These are phyloP conservation scores for Cranoglanis bouderius DNA, from an alignment of 2,113 vertebrate genomes.

Conservation along the genomic window DNA sequence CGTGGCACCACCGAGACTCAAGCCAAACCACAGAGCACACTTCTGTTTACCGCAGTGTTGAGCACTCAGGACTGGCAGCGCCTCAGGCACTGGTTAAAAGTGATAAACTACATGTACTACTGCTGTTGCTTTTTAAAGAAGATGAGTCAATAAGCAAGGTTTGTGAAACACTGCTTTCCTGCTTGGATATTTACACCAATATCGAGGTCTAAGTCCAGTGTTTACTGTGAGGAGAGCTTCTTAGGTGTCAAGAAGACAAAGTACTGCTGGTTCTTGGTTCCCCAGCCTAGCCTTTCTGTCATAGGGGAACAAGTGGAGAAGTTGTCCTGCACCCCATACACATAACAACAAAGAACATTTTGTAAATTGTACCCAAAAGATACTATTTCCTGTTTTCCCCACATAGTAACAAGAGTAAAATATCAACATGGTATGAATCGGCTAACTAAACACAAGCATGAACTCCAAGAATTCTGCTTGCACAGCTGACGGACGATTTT, in stretches of 20 bases:
- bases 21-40: slow-evolving; percentile 10
- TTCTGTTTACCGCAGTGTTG: slow-evolving; percentile 26
- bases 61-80: neutral
- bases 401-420: neutral
- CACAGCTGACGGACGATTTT: neutral
- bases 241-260: neutral
- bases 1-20: slow-evolving; percentile 30
- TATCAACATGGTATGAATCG: neutral
- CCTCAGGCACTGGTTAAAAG: slow-evolving; percentile 16
- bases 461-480: neutral
- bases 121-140: neutral
- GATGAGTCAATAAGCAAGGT: slow-evolving; percentile 1
- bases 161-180: neutral
- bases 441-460: neutral
- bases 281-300: neutral
- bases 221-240: neutral
- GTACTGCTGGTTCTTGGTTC: neutral
- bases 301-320: neutral
- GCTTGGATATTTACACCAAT: neutral
- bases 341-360: neutral
- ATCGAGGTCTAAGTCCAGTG: neutral
- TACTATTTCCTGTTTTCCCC: neutral
- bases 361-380: neutral
- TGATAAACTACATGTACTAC: slow-evolving; percentile 13
- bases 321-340: neutral